These are phyloP conservation scores for Lathronympha strigana DNA, from an alignment of 2,888 invertebrate species.

Conservation along the genomic window DNA sequence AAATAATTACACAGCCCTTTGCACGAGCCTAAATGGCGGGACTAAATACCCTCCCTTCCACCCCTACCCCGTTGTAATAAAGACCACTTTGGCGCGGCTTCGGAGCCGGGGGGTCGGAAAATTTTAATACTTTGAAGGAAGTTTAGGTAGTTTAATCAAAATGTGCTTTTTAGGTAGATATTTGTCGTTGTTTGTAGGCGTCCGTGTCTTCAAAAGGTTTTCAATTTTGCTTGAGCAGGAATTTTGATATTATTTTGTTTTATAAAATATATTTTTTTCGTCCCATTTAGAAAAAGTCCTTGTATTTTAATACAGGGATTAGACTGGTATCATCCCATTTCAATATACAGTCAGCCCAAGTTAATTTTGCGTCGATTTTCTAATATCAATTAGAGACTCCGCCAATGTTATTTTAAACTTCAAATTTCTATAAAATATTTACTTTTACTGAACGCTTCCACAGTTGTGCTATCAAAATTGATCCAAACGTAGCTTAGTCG, in stretches of 20 bases:
- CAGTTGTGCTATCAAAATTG: too few species aligned
- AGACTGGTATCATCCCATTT: too few species aligned
- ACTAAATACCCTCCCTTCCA: constrained; percentile 43
- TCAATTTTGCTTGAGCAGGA: background rate
- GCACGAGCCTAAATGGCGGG: constrained; percentile 46
- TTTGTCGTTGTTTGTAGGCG: constrained; percentile 16
- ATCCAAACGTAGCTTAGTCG: too few species aligned
- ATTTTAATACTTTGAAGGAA: constrained; percentile 36
- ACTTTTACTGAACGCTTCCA: too few species aligned
- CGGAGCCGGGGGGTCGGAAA: constrained; percentile 8
- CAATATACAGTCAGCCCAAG: too few species aligned
- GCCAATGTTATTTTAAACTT: too few species aligned
- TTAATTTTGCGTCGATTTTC: too few species aligned
- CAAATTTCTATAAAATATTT: too few species aligned
- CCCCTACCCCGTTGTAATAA: background rate
- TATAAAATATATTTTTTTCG: background rate
- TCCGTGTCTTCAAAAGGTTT: constrained; percentile 12
- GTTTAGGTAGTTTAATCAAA: constrained; percentile 28
- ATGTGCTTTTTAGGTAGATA: constrained; percentile 27
- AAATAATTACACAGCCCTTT: constrained; percentile 47
- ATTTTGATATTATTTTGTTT: background rate
- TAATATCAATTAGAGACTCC: too few species aligned
- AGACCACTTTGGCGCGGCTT: background rate
- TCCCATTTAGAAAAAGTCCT: too few species aligned
- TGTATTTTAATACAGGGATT: too few species aligned